Percentiles rank a stretch among this genome's conserved stretches.
phyloP scores from a whole-genome alignment of 2,888 invertebrate genomes.

The Teinopalpus imperialis region DNA sequence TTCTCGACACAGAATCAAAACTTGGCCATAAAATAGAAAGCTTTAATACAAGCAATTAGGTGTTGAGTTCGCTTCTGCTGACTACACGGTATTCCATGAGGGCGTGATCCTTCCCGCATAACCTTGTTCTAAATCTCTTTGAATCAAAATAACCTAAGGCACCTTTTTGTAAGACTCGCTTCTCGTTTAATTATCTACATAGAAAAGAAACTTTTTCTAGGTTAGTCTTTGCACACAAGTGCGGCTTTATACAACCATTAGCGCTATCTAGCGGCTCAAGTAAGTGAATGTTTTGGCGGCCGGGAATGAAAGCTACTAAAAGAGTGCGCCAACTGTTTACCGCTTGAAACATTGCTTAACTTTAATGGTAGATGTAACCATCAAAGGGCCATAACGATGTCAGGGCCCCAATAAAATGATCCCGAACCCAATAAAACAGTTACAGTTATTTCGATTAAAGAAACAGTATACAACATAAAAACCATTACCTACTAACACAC shows the following conservation, averaged over 20 bases:
- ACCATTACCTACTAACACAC: background rate
- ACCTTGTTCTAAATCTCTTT: constrained; percentile 18
- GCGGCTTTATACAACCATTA: constrained; percentile 11
- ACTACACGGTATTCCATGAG: too few relatives aligned
- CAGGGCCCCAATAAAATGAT: constrained; percentile 9
- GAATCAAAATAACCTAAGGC: constrained; percentile 5
- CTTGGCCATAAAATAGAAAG: too few relatives aligned
- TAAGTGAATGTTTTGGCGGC: too few relatives aligned
- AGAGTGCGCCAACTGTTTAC: constrained; percentile 11
- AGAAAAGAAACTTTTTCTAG: constrained; percentile 5
- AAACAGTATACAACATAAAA: background rate
- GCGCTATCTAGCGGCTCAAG: constrained; percentile 3
- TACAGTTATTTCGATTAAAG: constrained; percentile 5
- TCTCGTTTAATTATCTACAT: constrained; percentile 6
- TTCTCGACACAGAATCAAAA: too few relatives aligned
- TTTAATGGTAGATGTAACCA: constrained; percentile 20
- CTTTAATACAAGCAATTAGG: too few relatives aligned
- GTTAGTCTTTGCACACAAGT: background rate
- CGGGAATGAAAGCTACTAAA: constrained; percentile 15
- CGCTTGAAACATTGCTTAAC: constrained; percentile 9
- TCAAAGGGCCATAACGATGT: constrained; percentile 11
- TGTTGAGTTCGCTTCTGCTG: too few relatives aligned
- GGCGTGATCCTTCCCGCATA: background rate
- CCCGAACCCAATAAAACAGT: constrained; percentile 5
- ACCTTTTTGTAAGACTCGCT: constrained; percentile 1